phyloP scores from a whole-genome alignment of 2,797 vertebrate species.

The Threskiornis aethiopicus region DNA sequence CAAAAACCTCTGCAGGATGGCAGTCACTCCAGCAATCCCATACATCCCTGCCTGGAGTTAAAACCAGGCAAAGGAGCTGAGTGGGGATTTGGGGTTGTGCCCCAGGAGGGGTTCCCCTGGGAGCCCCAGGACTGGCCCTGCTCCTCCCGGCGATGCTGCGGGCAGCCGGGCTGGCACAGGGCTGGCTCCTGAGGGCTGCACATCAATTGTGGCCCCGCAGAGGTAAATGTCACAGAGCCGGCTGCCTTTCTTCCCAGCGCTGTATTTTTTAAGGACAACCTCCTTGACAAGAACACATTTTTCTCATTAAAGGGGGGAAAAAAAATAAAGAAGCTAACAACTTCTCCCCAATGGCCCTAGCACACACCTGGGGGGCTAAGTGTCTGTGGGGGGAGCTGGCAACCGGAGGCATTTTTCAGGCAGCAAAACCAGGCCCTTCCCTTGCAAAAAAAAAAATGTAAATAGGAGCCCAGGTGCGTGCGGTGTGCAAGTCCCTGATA shows the following conservation, averaged over 20 bases:
- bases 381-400: background rate
- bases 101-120: background rate
- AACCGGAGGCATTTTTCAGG: background rate
- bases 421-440: background rate
- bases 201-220: background rate
- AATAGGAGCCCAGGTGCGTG: constrained; percentile 57
- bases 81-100: background rate
- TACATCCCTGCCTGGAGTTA: background rate
- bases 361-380: background rate
- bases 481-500: constrained; percentile 24
- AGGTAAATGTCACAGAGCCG: background rate
- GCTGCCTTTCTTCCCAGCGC: background rate
- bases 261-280: background rate
- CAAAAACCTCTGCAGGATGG: background rate
- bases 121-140: background rate
- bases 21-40: background rate
- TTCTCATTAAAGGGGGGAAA: background rate
- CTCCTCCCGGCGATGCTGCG: background rate
- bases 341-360: background rate
- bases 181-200: background rate
- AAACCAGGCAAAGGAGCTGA: background rate
- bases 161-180: background rate
- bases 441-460: background rate
- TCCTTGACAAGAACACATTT: background rate
- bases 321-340: background rate